Evolutionary conservation across 2,113 vertebrate genomes (phyloP).

Genomic region (Gila orcuttii): DNA sequence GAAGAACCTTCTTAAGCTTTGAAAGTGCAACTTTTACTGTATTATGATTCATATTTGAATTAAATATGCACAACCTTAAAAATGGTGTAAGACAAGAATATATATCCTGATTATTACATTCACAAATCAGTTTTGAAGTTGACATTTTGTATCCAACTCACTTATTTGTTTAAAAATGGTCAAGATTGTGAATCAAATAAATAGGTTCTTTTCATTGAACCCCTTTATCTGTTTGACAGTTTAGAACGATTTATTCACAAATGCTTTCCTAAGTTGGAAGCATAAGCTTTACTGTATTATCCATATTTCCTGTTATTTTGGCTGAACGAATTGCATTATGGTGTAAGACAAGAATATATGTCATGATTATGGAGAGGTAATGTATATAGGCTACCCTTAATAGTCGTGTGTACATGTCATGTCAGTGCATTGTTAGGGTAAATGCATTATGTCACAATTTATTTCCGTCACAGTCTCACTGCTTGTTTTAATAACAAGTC

Average conservation of each 20-base stretch:
- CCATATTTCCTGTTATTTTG: background rate
- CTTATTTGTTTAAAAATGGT: background rate
- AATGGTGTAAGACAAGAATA: background rate
- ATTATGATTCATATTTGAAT: background rate
- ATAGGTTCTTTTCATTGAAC: background rate
- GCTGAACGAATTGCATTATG: background rate
- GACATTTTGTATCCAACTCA: background rate
- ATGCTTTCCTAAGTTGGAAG: background rate
- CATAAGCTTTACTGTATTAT: background rate
- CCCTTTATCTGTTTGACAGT: background rate
- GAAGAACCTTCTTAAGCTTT: background rate
- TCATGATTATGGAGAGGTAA: background rate
- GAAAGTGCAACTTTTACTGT: background rate
- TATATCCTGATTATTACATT: background rate
- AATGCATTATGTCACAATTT: slow-evolving; percentile 30
- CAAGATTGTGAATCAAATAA: background rate
- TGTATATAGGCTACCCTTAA: background rate
- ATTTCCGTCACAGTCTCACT: slow-evolving; percentile 17
- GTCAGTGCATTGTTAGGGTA: slow-evolving; percentile 29
- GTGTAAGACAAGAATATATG: background rate
- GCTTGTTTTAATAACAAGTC: slow-evolving; percentile 9
- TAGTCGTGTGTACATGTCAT: background rate
- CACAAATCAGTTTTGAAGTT: background rate
- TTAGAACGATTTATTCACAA: background rate
- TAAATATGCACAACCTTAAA: background rate